Base-by-base conservation (phyloP, 2,797 vertebrate species). In the Picus viridis region DNA sequence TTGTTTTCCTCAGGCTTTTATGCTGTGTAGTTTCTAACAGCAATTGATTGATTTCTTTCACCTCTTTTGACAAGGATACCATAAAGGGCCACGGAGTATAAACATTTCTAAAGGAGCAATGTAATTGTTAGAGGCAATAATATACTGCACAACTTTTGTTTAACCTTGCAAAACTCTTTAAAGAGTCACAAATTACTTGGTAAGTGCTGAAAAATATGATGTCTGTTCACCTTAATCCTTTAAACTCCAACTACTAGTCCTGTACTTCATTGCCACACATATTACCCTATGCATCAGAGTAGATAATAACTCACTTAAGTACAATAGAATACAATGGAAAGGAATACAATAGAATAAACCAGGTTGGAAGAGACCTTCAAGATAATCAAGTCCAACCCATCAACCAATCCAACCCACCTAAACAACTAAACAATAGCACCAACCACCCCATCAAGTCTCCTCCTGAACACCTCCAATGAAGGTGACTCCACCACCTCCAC, bases 161-260 rank as follows among this genome's bases (percentile, higher is more conserved):
- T 83, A 94, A 92, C 68, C 71, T 82, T 88, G 59, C 91, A 88
- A 92, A 83, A 88, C 83, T 88, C 76, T 93, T 93, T 86, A 72
- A 89, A 72, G 65, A 81, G 56, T 90, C 86, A 92, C 75, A 92
- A 77, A 92, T 89, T 95, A 87, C 87, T 90, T 0, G 0, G 10
- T 69, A 83, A 87, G 8, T 72, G 56, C 65, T 94, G 79, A 93
- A 89, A 87, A 87, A 59, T 70, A 69, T 89, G 82, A 83, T 89
- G 16, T 45, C 53, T 83, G 29, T 88, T 93, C 62, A 83, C 70
- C 53, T 74, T 91, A 93, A 95, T 93, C 76, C 73, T 92, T 94
- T 92, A 79, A 89, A 94, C 39, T 77, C 51, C 32, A 85, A 8
- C 59, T 92, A 69, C 53, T 88, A 49, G 82, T 67, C 47, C 67